Conservation (phyloP, 2,888 invertebrate genomes). For the Drosophila macrospina region DNA sequence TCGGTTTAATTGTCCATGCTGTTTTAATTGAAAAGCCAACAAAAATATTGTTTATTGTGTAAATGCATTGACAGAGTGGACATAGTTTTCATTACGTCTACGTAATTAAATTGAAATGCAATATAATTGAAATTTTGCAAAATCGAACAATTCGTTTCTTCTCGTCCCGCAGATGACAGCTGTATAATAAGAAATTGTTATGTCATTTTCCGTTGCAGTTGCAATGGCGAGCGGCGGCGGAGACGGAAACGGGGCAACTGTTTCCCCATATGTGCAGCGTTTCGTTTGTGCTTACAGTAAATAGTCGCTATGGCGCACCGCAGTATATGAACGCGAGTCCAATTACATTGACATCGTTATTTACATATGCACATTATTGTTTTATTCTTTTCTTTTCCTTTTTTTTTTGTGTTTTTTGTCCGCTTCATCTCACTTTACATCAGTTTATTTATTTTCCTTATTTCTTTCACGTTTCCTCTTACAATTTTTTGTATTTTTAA, state of each 20-base stretch:
- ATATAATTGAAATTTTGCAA: conserved; percentile 69
- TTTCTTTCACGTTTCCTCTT: not conserved
- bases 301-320: conserved; percentile 50
- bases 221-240: not conserved
- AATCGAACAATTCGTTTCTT: conserved; percentile 47
- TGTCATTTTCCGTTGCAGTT: conserved; percentile 49
- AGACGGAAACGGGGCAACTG: conserved; percentile 7
- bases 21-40: conserved; percentile 48
- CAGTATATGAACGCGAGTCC: conserved; percentile 60
- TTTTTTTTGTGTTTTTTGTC: conserved; percentile 39
- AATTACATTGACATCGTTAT: conserved; percentile 80
- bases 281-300: conserved; percentile 58
- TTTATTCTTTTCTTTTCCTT: too few species aligned
- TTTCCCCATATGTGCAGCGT: conserved; percentile 1
- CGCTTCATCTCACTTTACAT: conserved; percentile 62
- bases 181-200: conserved; percentile 74
- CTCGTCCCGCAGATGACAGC: conserved; percentile 50
- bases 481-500: conserved; percentile 54
- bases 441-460: conserved; percentile 69
- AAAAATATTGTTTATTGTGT: conserved; percentile 43
- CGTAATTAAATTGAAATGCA: conserved; percentile 69
- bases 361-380: conserved; percentile 77
- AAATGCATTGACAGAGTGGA: conserved; percentile 8
- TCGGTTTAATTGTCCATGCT: conserved; percentile 52
- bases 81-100: conserved; percentile 6